A percentile compares a stretch with the other conserved stretches of the same genome.
These are phyloP conservation scores for Pelagia noctiluca DNA, from an alignment of 30 jellyfish, hydroid and myxozoan genomes.

Conservation along the genomic window DNA sequence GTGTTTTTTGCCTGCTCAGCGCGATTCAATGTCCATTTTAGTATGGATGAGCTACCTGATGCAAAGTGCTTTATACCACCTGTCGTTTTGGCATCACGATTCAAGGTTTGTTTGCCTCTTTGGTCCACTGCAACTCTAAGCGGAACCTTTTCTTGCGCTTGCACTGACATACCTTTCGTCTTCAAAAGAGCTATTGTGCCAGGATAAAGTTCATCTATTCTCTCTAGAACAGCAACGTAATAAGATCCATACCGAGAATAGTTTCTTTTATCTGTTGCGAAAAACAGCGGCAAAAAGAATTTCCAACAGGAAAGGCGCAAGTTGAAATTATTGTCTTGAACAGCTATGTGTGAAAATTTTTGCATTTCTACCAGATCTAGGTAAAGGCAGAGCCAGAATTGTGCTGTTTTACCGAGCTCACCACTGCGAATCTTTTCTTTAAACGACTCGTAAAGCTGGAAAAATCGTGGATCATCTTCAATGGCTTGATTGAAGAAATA, in stretches of 20 bases:
- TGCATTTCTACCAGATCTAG: not conserved
- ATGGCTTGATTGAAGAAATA: too few species aligned
- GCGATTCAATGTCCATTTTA: constrained; percentile 70
- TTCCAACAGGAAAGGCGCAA: not conserved
- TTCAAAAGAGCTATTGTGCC: constrained; percentile 37
- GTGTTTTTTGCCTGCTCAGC: constrained; percentile 59
- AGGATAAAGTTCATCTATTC: constrained; percentile 60
- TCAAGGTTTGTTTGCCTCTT: constrained; percentile 63
- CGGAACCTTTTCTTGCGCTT: constrained; percentile 50
- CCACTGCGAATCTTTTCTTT: constrained; percentile 9
- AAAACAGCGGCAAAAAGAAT: constrained; percentile 19
- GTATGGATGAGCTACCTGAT: constrained; percentile 12
- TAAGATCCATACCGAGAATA: constrained; percentile 24
- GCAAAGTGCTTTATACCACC: constrained; percentile 60
- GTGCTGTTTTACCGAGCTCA: constrained; percentile 16
- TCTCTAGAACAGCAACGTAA: constrained; percentile 10
- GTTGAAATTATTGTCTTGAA: constrained; percentile 14
- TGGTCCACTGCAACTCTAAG: constrained; percentile 59
- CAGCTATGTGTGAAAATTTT: constrained; percentile 1
- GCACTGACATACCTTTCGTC: constrained; percentile 52
- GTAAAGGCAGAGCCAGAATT: not conserved
- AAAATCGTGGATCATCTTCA: too few species aligned
- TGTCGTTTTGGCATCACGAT: constrained; percentile 53
- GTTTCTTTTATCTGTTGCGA: constrained; percentile 8
- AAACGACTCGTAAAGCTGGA: too few species aligned